phyloP scores from a whole-genome alignment of 2,888 invertebrate genomes.

The Adelognathus sp. region DNA sequence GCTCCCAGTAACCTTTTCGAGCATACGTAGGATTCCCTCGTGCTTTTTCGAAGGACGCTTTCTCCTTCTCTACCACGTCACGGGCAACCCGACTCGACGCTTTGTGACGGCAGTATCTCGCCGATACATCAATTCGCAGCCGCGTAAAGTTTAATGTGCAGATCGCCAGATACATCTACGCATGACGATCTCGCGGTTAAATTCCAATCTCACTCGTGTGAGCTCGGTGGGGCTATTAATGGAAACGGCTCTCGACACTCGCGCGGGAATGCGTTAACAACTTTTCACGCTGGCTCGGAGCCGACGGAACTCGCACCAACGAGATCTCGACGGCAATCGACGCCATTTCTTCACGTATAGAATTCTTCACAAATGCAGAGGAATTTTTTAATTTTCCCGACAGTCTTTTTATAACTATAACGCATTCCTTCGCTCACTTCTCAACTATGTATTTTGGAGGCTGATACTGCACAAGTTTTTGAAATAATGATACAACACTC shows the following conservation, averaged over 20 bases:
- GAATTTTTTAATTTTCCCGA: slow-evolving; percentile 12
- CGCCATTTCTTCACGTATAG: slow-evolving; percentile 34
- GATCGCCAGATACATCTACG: slow-evolving; percentile 41
- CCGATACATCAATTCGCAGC: slow-evolving; percentile 50
- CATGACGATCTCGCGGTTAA: slow-evolving; percentile 37
- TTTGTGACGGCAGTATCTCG: slow-evolving; percentile 29
- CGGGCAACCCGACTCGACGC: background rate
- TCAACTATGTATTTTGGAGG: background rate
- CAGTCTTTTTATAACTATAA: background rate
- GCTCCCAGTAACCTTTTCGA: slow-evolving; percentile 18
- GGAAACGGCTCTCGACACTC: slow-evolving; percentile 32
- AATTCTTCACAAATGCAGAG: background rate
- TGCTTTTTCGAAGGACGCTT: slow-evolving; percentile 40
- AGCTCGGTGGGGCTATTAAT: slow-evolving; percentile 51
- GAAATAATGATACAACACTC: background rate
- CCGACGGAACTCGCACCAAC: slow-evolving; percentile 53
- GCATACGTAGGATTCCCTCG: slow-evolving; percentile 18
- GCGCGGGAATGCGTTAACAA: slow-evolving; percentile 16
- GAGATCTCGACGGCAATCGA: slow-evolving; percentile 2
- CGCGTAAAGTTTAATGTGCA: slow-evolving; percentile 56
- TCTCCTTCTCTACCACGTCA: slow-evolving; percentile 24
- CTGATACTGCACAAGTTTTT: background rate
- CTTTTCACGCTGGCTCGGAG: slow-evolving; percentile 10
- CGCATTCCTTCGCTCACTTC: slow-evolving; percentile 2
- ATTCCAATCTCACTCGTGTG: slow-evolving; percentile 38